Evolutionary conservation across 1,140 invertebrate genomes (phyloP), one percentile per base, ranked within the genome.

Genomic region (Cydia pomonella): DNA sequence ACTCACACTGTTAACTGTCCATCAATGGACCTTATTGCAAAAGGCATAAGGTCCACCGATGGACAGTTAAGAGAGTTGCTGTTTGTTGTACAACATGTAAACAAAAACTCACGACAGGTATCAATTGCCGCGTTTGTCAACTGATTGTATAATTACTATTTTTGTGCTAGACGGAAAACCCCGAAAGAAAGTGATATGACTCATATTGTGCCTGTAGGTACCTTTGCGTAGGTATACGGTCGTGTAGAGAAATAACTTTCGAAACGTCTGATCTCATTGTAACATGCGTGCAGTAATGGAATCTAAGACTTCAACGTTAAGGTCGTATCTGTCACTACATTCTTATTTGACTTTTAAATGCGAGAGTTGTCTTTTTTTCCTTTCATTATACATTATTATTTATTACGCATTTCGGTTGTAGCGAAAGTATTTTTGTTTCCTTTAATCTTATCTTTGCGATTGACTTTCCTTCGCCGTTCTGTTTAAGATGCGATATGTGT

Each of bases 141-240:
- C 5, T 21, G 13, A 23, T 73, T 53, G 72, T 41, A 73, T 73
- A 73, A 73, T 50, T 72, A n/a, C 16, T 41, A 73, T 23, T 50
- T 41, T 18, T 3, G 27, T 47, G 44, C 72, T 41, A 73, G 41
- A 21, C 12, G 72, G 41, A 73, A 73, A 50, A 72, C 78, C 79
- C 72, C 73, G 80, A 79, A 80, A 74, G 80, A 83, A 83, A 83
- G 82, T 83, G 82, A 80, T 79, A 81, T 75, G 79, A 81, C 41
- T 82, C 80, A 82, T 66, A 13, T 18, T n/a, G 29, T 69, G 1
- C 18, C 18, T 33, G 16, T n/a, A n/a, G n/a, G n/a, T 69, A 69
- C 64, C 27, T 29, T 29, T 27, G 29, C 29, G 29, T 69, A 69
- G 53, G 53, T 41, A 21, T 41, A 41, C 64, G 27, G 12, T n/a